Evolutionary conservation across 2,888 invertebrate species (phyloP).

Genomic region (Cataglyphis cursor): DNA sequence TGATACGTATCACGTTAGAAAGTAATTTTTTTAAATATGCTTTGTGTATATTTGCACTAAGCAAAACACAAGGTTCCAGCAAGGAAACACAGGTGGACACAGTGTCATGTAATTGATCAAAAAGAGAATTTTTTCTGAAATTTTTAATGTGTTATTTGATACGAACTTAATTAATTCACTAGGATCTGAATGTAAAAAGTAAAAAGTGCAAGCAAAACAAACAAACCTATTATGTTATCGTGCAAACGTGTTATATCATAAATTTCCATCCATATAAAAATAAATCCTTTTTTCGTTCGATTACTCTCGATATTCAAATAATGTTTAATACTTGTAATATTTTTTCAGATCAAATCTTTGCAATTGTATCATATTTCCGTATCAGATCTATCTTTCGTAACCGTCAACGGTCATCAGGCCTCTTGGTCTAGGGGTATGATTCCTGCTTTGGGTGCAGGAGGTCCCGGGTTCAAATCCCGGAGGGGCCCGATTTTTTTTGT

Average conservation of each 20-base stretch:
- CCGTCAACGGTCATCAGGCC: slow-evolving; percentile 75
- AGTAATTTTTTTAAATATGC: no score
- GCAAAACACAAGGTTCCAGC: no score
- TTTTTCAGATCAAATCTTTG: not conserved
- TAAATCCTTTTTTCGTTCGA: not conserved
- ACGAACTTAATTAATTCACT: no score
- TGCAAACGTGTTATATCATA: not conserved
- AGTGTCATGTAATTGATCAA: no score
- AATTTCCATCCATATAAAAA: not conserved
- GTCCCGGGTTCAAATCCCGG: slow-evolving; percentile 88
- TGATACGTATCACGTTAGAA: no score
- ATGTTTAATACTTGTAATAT: not conserved
- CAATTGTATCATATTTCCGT: not conserved
- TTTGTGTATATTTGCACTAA: no score
- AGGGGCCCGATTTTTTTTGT: slow-evolving; percentile 84
- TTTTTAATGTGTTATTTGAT: no score
- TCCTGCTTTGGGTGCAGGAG: slow-evolving; percentile 88
- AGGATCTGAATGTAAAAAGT: no score
- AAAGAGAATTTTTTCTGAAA: no score
- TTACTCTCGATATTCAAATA: not conserved
- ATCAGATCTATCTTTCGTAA: slow-evolving; percentile 5
- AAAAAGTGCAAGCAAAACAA: not conserved
- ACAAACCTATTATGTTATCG: no score
- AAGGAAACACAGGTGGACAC: no score
- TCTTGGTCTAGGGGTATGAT: slow-evolving; percentile 88